phyloP scores from a whole-genome alignment of 2,113 vertebrate genomes.

The Eublepharis macularius region DNA sequence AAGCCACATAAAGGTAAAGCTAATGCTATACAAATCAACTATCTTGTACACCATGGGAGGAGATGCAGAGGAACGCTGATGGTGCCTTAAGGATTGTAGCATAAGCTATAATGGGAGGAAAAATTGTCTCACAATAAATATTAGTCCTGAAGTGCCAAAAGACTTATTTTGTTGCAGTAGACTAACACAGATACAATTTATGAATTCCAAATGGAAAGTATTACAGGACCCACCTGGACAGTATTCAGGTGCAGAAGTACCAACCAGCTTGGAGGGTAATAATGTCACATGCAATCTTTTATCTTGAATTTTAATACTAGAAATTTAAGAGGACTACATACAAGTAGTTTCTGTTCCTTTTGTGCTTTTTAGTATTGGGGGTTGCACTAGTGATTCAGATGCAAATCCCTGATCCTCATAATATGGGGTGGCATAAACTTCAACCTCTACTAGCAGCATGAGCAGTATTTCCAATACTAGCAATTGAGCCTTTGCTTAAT shows the following conservation, averaged over 20 bases:
- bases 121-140: neutral
- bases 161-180: neutral
- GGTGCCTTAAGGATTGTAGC: neutral
- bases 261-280: neutral
- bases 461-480: neutral
- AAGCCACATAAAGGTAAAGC: neutral
- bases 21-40: neutral
- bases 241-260: neutral
- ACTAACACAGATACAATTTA: neutral
- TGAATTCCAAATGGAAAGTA: too few relatives aligned
- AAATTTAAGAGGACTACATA: neutral
- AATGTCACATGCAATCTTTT: neutral
- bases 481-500: neutral
- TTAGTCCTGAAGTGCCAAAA: neutral
- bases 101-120: neutral
- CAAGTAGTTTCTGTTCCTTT: neutral
- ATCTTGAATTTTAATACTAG: neutral
- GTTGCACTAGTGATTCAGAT: neutral
- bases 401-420: neutral
- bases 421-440: neutral
- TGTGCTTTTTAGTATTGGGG: too few relatives aligned
- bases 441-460: neutral
- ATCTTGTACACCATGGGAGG: neutral
- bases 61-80: neutral
- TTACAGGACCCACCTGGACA: neutral